Evolutionary conservation across 2,797 vertebrate genomes (phyloP), one percentile per base, ranked within the genome.

Genomic region (Acipenser ruthenus): DNA sequence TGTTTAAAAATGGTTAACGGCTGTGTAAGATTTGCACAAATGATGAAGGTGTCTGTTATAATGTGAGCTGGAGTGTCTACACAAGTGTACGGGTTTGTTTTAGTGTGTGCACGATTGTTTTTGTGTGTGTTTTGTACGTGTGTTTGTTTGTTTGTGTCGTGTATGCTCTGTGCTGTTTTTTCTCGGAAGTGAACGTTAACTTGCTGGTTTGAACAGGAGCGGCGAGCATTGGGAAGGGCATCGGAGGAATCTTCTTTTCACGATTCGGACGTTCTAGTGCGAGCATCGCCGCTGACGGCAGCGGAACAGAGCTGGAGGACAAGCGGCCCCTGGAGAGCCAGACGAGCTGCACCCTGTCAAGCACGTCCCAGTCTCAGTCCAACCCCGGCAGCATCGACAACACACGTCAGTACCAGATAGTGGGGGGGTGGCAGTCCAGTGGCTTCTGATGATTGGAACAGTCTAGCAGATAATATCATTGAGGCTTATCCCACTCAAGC

Each of bases 201-300:
- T 66, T 12, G 11, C 6, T 66, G 10, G 8, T 10, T 60, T 50
- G 49, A 23, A 2, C 75, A 99, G 96, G 96, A 65, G 96, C 96
- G 1, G 97, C 97, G 0, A 98, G 93, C 79, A 94, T 99, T 3
- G 95, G 96, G 52, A 99, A 98, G 74, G 97, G 96, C 71, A 94
- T 99, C 0, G 93, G 97, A 6, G 96, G 94, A 72, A 99, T 99
- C 86, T 80, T 99, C 9, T 96, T 99, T 76, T 98, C 95, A 0
- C 92, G 94, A 49, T 98, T 99, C 76, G 94, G 95, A 3, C 90
- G 94, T 58, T 92, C 94, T 59, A 92, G 86, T 75, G 90, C 62
- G 82, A 91, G 76, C 87, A 53, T 73, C 0, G 92, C 90, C 1
- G 78, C 85, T 2, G 84, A 90, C 1, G 94, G 93, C 56, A 55